Evolutionary conservation across 2,113 vertebrate genomes (phyloP).

Genomic region (Sphaerodactylus townsendi): DNA sequence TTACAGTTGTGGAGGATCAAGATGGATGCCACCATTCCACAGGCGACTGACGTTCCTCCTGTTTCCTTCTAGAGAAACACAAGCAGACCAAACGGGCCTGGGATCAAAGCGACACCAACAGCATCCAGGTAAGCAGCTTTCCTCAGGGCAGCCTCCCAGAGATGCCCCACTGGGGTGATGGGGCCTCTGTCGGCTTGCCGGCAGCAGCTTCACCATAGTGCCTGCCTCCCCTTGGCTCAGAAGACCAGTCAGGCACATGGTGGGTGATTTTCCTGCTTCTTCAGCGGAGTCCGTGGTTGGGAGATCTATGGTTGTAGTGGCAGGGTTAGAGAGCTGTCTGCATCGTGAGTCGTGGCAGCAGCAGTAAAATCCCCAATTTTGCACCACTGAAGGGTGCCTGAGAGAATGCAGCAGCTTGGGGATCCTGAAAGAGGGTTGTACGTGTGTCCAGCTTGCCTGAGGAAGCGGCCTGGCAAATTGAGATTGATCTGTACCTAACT

Average conservation of each 20-base stretch:
- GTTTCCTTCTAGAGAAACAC: constrained; percentile 77
- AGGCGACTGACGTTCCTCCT: not conserved
- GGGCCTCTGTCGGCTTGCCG: not conserved
- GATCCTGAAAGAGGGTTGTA: not conserved
- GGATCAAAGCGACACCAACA: constrained; percentile 86
- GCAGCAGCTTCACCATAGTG: not conserved
- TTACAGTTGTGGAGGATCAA: not conserved
- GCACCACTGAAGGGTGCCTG: too few relatives aligned
- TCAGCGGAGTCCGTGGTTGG: too few relatives aligned
- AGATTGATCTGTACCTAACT: not conserved
- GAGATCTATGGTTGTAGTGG: too few relatives aligned
- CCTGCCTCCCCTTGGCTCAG: not conserved
- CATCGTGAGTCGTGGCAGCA: too few relatives aligned
- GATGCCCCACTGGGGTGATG: too few relatives aligned
- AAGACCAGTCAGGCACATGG: not conserved
- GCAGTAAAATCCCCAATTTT: too few relatives aligned
- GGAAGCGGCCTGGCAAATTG: not conserved
- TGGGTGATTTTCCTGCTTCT: not conserved
- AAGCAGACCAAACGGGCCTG: constrained; percentile 78
- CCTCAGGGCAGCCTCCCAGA: not conserved
- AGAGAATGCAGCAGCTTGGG: not conserved
- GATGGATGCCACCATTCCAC: not conserved
- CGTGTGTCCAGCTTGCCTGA: not conserved
- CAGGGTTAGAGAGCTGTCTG: not conserved
- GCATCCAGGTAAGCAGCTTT: constrained; percentile 75